Evolutionary conservation across 1,140 invertebrate species (phyloP).

Genomic region (Psix sp.): DNA sequence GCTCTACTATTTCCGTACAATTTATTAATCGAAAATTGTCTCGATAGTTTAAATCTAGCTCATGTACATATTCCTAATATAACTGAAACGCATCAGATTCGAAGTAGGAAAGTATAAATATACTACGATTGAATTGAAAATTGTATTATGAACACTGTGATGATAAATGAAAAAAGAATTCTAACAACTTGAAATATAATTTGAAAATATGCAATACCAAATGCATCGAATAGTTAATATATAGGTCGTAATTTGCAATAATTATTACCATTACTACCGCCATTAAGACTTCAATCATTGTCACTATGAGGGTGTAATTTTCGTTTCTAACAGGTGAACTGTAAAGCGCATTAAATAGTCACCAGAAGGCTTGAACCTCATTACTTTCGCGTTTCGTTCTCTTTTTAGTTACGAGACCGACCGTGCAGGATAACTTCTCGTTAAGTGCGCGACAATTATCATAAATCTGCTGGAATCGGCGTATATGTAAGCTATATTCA

Average conservation of each 20-base stretch:
- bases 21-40: no score
- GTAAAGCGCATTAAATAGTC: slow-evolving; percentile 59
- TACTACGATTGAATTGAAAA: no score
- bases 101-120: no score
- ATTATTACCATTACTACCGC: slow-evolving; percentile 53
- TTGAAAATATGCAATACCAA: slow-evolving; percentile 39
- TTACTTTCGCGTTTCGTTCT: slow-evolving; percentile 52
- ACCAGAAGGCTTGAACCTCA: slow-evolving; percentile 58
- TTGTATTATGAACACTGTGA: background rate
- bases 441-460: slow-evolving; percentile 68
- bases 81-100: no score
- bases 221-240: slow-evolving; percentile 41
- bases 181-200: no score
- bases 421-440: slow-evolving; percentile 58
- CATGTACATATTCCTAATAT: no score
- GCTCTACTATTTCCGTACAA: no score
- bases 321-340: slow-evolving; percentile 57
- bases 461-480: slow-evolving; percentile 70
- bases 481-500: slow-evolving; percentile 59
- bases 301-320: slow-evolving; percentile 59
- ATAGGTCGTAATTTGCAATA: slow-evolving; percentile 52
- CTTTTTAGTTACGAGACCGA: slow-evolving; percentile 66
- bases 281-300: slow-evolving; percentile 62
- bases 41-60: no score
- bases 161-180: no score